Evolutionary conservation across 30 jellyfish, hydroid and myxozoan genomes (phyloP).

Genomic region (Hydra vulgaris): DNA sequence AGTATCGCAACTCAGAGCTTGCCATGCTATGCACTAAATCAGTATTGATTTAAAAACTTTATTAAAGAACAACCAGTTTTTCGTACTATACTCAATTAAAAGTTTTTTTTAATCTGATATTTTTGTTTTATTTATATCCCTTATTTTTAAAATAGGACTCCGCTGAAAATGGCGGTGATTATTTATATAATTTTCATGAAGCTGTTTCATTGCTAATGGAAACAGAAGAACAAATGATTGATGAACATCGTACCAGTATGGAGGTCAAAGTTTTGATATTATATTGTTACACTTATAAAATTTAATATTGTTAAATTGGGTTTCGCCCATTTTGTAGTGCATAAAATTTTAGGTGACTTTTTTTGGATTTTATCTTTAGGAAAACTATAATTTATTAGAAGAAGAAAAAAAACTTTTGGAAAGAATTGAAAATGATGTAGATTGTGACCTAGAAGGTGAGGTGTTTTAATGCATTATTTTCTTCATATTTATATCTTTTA

Average conservation of each 20-base stretch:
- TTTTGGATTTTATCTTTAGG: slow-evolving; percentile 39
- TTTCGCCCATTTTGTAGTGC: no score
- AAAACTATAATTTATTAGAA: slow-evolving; percentile 60
- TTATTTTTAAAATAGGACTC: slow-evolving; percentile 12
- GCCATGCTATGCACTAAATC: slow-evolving; percentile 93
- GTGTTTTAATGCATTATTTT: not conserved
- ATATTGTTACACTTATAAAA: no score
- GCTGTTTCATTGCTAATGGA: slow-evolving; percentile 96
- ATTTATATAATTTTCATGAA: slow-evolving; percentile 93
- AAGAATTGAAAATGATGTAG: slow-evolving; percentile 51
- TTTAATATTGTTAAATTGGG: not conserved
- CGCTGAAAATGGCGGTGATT: slow-evolving; percentile 77
- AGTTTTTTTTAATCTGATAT: no score
- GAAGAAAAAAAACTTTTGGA: slow-evolving; percentile 82
- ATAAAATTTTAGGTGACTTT: no score
- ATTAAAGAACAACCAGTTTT: not conserved
- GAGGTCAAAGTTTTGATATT: slow-evolving; percentile 40
- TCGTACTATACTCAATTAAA: no score
- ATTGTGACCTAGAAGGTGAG: slow-evolving; percentile 59
- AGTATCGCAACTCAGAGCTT: slow-evolving; percentile 82
- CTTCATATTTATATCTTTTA: not conserved
- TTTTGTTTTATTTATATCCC: no score
- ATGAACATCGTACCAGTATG: slow-evolving; percentile 89
- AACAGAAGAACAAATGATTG: slow-evolving; percentile 93
- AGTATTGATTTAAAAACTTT: not conserved